A percentile compares a stretch with the other conserved stretches of the same genome.
Evolutionary conservation across 1,140 invertebrate species (phyloP).

Genomic region (Bombus fervidus): DNA sequence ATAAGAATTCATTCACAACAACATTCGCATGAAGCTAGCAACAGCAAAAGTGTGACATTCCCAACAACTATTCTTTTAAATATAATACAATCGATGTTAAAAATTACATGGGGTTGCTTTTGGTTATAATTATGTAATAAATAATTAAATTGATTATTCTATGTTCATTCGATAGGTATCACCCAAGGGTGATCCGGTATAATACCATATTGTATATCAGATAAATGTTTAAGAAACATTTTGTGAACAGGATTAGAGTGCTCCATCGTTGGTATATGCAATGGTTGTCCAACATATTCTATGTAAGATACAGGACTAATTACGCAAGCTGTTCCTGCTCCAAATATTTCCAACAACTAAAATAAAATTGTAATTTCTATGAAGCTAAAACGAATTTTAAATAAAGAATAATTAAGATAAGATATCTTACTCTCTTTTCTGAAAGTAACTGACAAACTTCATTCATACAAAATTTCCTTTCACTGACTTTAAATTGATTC

Average conservation of each 20-base stretch:
- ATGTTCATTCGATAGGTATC: constrained; percentile 80
- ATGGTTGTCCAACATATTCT: constrained; percentile 86
- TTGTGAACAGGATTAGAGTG: constrained; percentile 87
- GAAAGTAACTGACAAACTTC: constrained; percentile 89
- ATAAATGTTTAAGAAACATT: constrained; percentile 88
- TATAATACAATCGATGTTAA: neutral
- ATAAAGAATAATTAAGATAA: neutral
- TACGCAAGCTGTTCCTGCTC: constrained; percentile 95
- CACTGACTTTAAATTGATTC: constrained; percentile 94
- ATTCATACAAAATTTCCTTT: constrained; percentile 93
- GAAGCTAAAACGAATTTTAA: neutral
- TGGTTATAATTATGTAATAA: constrained; percentile 1
- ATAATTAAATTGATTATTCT: constrained; percentile 11
- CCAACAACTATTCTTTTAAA: too few relatives aligned
- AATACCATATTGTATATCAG: constrained; percentile 94
- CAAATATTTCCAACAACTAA: constrained; percentile 96
- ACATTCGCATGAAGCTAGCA: neutral
- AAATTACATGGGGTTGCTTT: neutral
- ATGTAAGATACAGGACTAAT: constrained; percentile 95
- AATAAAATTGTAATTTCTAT: constrained; percentile 62
- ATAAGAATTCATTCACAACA: constrained; percentile 10
- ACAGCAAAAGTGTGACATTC: too few relatives aligned
- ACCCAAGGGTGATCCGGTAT: constrained; percentile 90
- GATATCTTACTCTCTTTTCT: constrained; percentile 90
- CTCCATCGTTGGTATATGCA: constrained; percentile 90